These are phyloP conservation scores for Calyptommatus sinebrachiatus DNA, from an alignment of 2,113 vertebrate species.

Conservation along the genomic window DNA sequence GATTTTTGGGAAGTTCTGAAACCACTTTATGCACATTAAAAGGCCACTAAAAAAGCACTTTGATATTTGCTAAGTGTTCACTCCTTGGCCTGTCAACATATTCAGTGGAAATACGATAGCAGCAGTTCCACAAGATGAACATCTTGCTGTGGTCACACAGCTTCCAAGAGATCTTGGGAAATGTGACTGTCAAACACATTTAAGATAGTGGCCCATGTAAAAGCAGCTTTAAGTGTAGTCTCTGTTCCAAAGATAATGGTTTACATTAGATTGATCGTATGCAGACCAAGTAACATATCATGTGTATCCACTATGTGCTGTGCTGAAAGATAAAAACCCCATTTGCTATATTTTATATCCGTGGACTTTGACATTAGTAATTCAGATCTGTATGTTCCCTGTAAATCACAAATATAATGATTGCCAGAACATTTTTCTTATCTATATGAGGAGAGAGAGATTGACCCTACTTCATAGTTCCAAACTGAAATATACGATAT, in stretches of 20 bases:
- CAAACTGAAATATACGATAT: slow-evolving; percentile 59
- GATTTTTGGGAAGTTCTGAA: slow-evolving; percentile 39
- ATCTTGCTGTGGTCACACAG: slow-evolving; percentile 39
- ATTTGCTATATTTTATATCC: slow-evolving; percentile 76
- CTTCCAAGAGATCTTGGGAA: slow-evolving; percentile 46
- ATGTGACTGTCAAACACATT: slow-evolving; percentile 62
- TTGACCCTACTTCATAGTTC: slow-evolving; percentile 65
- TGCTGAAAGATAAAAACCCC: slow-evolving; percentile 80
- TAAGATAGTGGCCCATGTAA: slow-evolving; percentile 59
- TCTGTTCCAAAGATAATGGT: slow-evolving; percentile 69
- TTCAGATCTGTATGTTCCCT: slow-evolving; percentile 67
- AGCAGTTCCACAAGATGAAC: slow-evolving; percentile 45
- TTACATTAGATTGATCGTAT: slow-evolving; percentile 71
- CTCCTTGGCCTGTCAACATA: slow-evolving; percentile 67
- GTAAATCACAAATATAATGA: slow-evolving; percentile 76
- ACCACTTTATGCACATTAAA: slow-evolving; percentile 51
- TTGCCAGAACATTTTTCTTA: slow-evolving; percentile 74
- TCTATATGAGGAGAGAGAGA: slow-evolving; percentile 59
- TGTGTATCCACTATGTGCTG: slow-evolving; percentile 62
- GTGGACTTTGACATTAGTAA: slow-evolving; percentile 71
- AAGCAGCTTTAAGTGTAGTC: slow-evolving; percentile 55
- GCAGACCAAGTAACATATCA: slow-evolving; percentile 64
- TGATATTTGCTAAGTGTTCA: slow-evolving; percentile 68
- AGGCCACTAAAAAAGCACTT: slow-evolving; percentile 60
- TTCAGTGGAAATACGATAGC: slow-evolving; percentile 52